Base-by-base conservation (phyloP, 1,140 invertebrate species). In the Homarus americanus region DNA sequence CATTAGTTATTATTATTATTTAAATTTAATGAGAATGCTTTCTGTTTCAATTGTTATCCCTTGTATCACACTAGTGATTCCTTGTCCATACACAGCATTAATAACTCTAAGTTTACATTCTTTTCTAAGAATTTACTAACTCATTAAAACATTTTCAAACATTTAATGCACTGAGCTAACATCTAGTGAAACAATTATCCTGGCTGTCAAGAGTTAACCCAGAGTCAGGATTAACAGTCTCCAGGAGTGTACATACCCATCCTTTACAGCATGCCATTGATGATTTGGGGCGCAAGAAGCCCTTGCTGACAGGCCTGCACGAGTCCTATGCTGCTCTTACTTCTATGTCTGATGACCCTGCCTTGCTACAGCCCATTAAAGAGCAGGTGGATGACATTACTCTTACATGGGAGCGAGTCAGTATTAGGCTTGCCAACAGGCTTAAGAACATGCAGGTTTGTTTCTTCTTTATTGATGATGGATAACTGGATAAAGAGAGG, bases 311-410 rank as follows among this genome's bases (percentile, higher is more conserved):
- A 85, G 95, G 96, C 92, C 95, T 97, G 38, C 95, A 95, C 90
- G 94, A 95, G 75, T 95, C 95, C 89, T 96, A 96, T 93, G 95
- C 95, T 41, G 95, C 96, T 93, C 97, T 97, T 93, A 95, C 95
- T 12, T 95, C 95, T 92, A 94, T 96, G 82, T 96, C 96, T 93
- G 96, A 97, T 93, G 95, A 96, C 34, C 95, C 95, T 40, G 66
- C 58, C 96, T 96, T 93, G 94, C 97, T 72, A 96, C 96, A 93
- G 95, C 95, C 36, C 94, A 34, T 97, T 3, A 96, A 96, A 36
- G 96, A 96, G 41, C 90, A 94, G 88, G 93, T 95, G 24, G 91
- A 80, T 72, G 94, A 95, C 75, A 92, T 93, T 44, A 90, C 93
- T n/a, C 84, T 92, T 40, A 94, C 94, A 82, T 94, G 94, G 94